Evolutionary conservation across 2,113 vertebrate species (phyloP).

Genomic region (Anarhynchus alexandrinus): DNA sequence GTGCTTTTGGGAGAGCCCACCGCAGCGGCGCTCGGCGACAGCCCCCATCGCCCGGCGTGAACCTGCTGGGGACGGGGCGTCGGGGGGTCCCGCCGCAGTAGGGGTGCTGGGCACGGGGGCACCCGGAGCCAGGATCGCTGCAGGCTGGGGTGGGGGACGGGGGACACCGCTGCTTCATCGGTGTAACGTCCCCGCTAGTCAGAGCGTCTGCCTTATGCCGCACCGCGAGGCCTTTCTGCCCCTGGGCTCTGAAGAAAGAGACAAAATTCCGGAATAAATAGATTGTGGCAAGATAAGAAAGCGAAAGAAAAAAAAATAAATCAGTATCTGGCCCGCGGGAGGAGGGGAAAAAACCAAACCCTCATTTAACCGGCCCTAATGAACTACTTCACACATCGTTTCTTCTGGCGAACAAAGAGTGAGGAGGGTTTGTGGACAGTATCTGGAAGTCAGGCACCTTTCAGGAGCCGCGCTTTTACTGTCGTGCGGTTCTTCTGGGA

Average conservation of each 20-base stretch:
- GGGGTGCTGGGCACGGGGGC: background rate
- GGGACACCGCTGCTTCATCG: background rate
- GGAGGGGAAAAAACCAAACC: background rate
- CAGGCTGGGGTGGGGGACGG: no score
- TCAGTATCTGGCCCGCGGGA: background rate
- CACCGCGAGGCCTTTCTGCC: background rate
- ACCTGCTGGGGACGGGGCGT: rapidly evolving
- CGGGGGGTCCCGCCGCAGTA: no score
- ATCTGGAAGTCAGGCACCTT: background rate
- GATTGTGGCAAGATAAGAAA: background rate
- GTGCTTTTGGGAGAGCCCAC: background rate
- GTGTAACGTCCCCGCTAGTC: rapidly evolving
- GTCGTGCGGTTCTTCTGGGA: slow-evolving; percentile 16
- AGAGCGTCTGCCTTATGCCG: background rate
- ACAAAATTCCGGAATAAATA: background rate
- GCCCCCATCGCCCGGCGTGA: rapidly evolving
- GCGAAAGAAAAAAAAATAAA: background rate
- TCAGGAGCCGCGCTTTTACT: background rate
- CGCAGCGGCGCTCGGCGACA: background rate
- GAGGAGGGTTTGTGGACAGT: background rate
- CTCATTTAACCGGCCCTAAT: background rate
- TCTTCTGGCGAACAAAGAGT: background rate
- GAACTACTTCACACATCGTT: background rate
- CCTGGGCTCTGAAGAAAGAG: background rate
- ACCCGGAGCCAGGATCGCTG: background rate